A percentile compares a stretch with the other conserved stretches of the same genome.
These are phyloP conservation scores for Neodiprion fabricii DNA, from an alignment of 1,140 invertebrate genomes.

Conservation along the genomic window DNA sequence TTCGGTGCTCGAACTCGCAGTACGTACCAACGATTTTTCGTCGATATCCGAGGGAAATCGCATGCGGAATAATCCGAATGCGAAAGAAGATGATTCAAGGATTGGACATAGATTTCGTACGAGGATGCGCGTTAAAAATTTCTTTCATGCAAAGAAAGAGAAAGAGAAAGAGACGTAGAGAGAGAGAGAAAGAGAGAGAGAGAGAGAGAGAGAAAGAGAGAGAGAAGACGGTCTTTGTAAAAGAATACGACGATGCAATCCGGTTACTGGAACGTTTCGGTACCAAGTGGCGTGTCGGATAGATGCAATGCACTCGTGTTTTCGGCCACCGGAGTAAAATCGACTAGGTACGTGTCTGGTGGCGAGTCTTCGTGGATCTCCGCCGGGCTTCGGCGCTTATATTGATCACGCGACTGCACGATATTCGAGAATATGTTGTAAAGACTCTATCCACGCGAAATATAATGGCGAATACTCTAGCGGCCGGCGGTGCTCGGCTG, in stretches of 20 bases:
- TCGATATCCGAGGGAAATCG: too few relatives aligned
- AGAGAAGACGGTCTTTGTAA: constrained; percentile 25
- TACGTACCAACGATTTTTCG: too few relatives aligned
- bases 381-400: constrained; percentile 23
- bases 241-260: not conserved
- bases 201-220: constrained; percentile 25
- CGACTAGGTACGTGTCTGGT: constrained; percentile 7
- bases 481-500: not conserved
- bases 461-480: constrained; percentile 5
- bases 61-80: too few relatives aligned
- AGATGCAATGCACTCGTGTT: not conserved
- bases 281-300: too few relatives aligned
- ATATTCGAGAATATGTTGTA: constrained; percentile 27
- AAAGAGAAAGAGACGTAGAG: constrained; percentile 16
- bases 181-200: constrained; percentile 20
- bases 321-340: not conserved
- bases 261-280: not conserved
- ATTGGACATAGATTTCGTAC: too few relatives aligned
- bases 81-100: too few relatives aligned
- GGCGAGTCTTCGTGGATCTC: constrained; percentile 23
- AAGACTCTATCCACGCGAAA: constrained; percentile 5
- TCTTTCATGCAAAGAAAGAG: too few relatives aligned
- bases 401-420: constrained; percentile 29
- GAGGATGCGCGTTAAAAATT: too few relatives aligned
- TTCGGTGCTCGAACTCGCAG: too few relatives aligned